Evolutionary conservation across 2,888 invertebrate species (phyloP).

Genomic region (Globia sparganii): DNA sequence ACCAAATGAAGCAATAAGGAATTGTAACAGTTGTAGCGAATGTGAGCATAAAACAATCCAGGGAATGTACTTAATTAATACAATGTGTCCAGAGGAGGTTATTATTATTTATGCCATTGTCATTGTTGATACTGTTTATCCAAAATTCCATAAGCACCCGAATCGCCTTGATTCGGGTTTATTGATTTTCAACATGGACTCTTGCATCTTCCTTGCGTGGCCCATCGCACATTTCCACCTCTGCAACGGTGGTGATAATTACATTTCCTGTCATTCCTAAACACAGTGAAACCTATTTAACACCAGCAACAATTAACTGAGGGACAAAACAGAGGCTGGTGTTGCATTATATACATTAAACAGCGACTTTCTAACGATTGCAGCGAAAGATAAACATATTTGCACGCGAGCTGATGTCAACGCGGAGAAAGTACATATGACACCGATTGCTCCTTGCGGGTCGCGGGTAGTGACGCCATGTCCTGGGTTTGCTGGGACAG

Average conservation of each 20-base stretch:
- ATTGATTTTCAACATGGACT: neutral
- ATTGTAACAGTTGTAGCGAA: conserved; percentile 26
- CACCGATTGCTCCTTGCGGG: conserved; percentile 62
- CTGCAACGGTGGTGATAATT: neutral
- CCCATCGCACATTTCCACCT: neutral
- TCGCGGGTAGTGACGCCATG: conserved; percentile 32
- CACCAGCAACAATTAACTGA: conserved; percentile 43
- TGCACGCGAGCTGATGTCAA: conserved; percentile 71
- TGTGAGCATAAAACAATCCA: conserved; percentile 10
- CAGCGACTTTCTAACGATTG: conserved; percentile 70
- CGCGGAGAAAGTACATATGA: conserved; percentile 74
- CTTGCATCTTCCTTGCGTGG: neutral
- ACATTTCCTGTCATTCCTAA: neutral
- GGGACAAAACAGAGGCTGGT: conserved; percentile 47
- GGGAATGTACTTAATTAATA: neutral
- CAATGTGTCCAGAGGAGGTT: neutral
- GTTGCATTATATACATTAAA: conserved; percentile 52
- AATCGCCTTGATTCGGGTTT: too few species aligned
- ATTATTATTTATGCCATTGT: neutral
- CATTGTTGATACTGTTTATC: neutral
- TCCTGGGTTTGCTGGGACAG: conserved; percentile 16
- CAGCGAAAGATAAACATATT: conserved; percentile 71
- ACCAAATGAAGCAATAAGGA: conserved; percentile 32
- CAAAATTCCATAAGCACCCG: neutral
- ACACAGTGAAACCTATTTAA: conserved; percentile 42